A percentile compares a stretch with the other conserved stretches of the same genome.
These are phyloP conservation scores for Melanotus villosus DNA, from an alignment of 2,888 invertebrate genomes.

Conservation along the genomic window DNA sequence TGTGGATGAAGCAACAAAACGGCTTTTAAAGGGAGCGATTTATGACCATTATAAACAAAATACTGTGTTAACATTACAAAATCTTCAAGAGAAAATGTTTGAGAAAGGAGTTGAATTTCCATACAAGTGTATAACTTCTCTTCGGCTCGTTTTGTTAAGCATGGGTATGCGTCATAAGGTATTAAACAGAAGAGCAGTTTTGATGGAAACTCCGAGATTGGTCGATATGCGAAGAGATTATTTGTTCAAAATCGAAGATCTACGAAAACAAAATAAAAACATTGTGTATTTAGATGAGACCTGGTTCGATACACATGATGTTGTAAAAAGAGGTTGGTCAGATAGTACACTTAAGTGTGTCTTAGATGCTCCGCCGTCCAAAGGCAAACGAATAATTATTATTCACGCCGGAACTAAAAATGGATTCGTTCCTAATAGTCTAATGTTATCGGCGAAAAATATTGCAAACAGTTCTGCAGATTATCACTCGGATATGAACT, in stretches of 20 bases:
- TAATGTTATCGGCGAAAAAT: slow-evolving; percentile 46
- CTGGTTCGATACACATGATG: too few relatives aligned
- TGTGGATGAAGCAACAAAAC: neutral
- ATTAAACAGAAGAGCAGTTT: slow-evolving; percentile 9
- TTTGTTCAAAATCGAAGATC: slow-evolving; percentile 10
- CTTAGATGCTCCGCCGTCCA: too few relatives aligned
- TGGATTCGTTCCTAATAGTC: slow-evolving; percentile 45
- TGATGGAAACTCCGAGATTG: slow-evolving; percentile 12
- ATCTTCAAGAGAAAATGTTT: slow-evolving; percentile 1
- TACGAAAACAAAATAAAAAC: slow-evolving; percentile 3
- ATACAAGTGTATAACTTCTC: neutral
- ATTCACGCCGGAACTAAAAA: slow-evolving; percentile 48
- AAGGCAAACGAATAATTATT: slow-evolving; percentile 47
- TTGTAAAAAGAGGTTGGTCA: slow-evolving; percentile 48
- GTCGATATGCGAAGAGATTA: slow-evolving; percentile 6
- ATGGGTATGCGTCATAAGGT: slow-evolving; percentile 16
- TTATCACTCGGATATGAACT: slow-evolving; percentile 48
- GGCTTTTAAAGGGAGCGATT: neutral
- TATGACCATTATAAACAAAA: neutral
- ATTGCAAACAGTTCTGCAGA: slow-evolving; percentile 26
- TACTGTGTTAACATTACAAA: neutral
- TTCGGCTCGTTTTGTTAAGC: neutral
- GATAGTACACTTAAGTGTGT: slow-evolving; percentile 44
- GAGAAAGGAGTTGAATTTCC: slow-evolving; percentile 2
- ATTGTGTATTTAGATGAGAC: slow-evolving; percentile 50